These are phyloP conservation scores for Adineta ricciae DNA, from an alignment of 2,888 invertebrate genomes.

Conservation along the genomic window DNA sequence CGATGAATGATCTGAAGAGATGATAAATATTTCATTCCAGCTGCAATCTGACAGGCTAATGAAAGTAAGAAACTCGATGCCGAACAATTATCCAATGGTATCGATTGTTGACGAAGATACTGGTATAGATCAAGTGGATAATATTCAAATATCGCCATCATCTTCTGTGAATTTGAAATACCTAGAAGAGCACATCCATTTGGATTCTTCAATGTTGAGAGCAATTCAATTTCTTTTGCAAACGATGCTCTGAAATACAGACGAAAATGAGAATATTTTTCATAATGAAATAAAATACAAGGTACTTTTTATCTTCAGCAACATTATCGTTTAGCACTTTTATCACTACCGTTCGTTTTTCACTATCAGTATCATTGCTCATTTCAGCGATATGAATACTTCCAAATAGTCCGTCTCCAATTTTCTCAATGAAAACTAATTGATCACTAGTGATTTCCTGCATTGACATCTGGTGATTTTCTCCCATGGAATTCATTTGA, in stretches of 20 bases:
- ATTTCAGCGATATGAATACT: not conserved
- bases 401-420: not conserved
- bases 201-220: not conserved
- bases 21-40: conserved; percentile 94
- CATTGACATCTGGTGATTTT: not conserved
- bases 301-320: not conserved
- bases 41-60: conserved; percentile 58
- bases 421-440: not conserved
- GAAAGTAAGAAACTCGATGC: not conserved
- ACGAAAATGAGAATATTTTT: not conserved
- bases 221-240: conserved; percentile 8
- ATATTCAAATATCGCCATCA: not conserved
- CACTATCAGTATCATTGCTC: no score
- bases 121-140: not conserved
- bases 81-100: conserved; percentile 37
- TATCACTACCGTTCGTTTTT: not conserved
- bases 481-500: not conserved
- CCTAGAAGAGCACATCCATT: not conserved
- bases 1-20: conserved; percentile 99
- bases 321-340: conserved; percentile 2
- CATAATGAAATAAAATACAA: no score
- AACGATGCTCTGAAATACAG: not conserved
- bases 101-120: conserved; percentile 38
- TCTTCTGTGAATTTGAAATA: not conserved
- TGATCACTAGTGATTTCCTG: not conserved